A percentile compares a stretch with the other conserved stretches of the same genome.
phyloP scores from a whole-genome alignment of 2,113 vertebrate genomes.

The Chaetura pelagica region DNA sequence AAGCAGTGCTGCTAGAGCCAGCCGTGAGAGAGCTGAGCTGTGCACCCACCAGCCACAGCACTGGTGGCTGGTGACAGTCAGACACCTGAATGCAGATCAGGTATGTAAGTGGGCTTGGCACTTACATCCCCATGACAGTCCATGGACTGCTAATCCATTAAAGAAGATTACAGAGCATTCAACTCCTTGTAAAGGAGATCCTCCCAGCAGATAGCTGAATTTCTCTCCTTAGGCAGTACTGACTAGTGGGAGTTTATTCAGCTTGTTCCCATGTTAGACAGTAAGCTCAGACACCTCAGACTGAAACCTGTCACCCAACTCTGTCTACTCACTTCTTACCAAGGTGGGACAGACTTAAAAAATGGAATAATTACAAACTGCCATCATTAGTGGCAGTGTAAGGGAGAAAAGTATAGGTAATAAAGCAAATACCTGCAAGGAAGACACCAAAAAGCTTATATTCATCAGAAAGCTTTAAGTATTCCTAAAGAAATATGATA shows the following conservation, averaged over 20 bases:
- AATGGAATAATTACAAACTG: not conserved
- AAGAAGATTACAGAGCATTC: not conserved
- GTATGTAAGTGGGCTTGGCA: not conserved
- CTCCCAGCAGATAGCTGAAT: not conserved
- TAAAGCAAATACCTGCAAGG: conserved; percentile 84
- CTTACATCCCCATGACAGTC: accelerated
- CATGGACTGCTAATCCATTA: not conserved
- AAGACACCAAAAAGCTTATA: conserved; percentile 83
- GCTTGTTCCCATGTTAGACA: not conserved
- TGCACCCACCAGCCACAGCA: not conserved
- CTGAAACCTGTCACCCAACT: not conserved
- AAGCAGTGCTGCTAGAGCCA: not conserved
- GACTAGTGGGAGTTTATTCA: not conserved
- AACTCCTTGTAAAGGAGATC: not conserved
- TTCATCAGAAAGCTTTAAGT: conserved; percentile 80
- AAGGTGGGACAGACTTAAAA: not conserved
- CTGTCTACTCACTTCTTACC: not conserved
- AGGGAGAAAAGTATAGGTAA: not conserved
- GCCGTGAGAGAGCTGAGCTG: accelerated
- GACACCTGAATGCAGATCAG: accelerated
- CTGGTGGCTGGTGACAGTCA: not conserved
- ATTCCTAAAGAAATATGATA: conserved; percentile 77
- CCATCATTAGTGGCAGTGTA: not conserved
- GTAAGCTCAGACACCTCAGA: not conserved
- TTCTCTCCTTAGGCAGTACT: not conserved